Evolutionary conservation across 2,888 invertebrate species (phyloP), one percentile per base, ranked within the genome.

Genomic region (Aporophyla lueneburgensis): DNA sequence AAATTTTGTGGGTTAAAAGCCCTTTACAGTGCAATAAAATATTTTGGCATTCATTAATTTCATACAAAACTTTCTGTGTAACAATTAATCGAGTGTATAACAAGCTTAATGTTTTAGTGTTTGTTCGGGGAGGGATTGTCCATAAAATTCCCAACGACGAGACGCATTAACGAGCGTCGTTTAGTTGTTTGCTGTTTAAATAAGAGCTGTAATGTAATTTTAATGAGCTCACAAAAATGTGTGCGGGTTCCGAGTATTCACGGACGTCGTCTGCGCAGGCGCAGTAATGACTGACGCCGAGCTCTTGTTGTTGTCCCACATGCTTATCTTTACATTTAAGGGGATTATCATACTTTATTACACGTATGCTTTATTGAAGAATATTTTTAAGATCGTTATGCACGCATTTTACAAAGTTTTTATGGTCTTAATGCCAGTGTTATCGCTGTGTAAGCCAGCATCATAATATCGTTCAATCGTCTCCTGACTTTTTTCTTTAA

Each of bases 111-210:
- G 77, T 79, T 87, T 82, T 81, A 87, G 81, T 82, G 80, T 86
- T 85, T 81, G 84, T 76, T 79, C 81, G 86, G 88, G 88, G 84
- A 86, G 91, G 92, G 92, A 92, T 93, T 94, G 93, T 95, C 95
- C 94, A 95, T 94, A 94, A 93, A 93, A 93, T 92, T 91, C 92
- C 92, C 92, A 90, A 89, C 92, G 91, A 87, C 91, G 91, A 91
- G 92, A 93, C 93, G 93, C 95, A 95, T 95, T 95, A 96, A 95
- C 95, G 93, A 95, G 93, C 91, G 90, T 92, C 95, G 94, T 95
- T 96, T 95, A 95, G 95, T 94, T 95, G 95, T 95, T 95, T 95
- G 95, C 95, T 93, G 93, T 95, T 95, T 95, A 95, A 96, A 96
- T 95, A 95, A 94, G 93, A 93, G 93, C 93, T 94, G 94, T 96